Conservation (phyloP, 64 coral and sea anemone genomes). For the Hydrozoanthus tunicans region DNA sequence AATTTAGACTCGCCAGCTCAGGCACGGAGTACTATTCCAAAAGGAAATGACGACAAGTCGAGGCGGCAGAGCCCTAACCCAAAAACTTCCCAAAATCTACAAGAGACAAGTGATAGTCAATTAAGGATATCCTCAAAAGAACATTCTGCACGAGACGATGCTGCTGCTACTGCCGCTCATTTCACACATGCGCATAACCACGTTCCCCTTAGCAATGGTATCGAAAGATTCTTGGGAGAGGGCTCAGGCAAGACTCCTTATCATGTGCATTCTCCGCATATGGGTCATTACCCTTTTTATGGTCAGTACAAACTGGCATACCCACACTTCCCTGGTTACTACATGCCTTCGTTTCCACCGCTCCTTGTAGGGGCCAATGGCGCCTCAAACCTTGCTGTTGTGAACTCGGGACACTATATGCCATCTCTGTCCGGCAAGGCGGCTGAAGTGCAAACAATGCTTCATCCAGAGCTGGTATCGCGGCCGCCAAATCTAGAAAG, state of each 20-base stretch:
- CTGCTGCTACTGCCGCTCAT: neutral
- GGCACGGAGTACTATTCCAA: neutral
- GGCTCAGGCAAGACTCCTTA: constrained; percentile 27
- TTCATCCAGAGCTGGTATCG: constrained; percentile 23
- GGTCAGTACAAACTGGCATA: constrained; percentile 79
- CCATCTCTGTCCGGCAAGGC: constrained; percentile 25
- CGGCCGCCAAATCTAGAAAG: constrained; percentile 42
- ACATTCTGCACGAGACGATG: neutral
- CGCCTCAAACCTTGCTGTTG: constrained; percentile 76
- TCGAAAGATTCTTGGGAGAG: constrained; percentile 47
- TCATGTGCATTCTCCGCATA: constrained; percentile 54
- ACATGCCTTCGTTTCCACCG: constrained; percentile 80
- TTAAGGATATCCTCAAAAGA: neutral
- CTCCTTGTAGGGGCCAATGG: constrained; percentile 70
- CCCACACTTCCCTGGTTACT: constrained; percentile 68
- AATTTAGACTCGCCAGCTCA: neutral
- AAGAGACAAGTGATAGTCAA: neutral
- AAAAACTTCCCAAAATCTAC: neutral
- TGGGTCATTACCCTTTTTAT: constrained; percentile 45
- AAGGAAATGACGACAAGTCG: neutral
- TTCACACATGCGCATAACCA: constrained; percentile 1
- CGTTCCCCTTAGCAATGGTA: constrained; percentile 2
- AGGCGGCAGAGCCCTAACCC: constrained; percentile 8
- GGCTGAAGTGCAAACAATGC: neutral
- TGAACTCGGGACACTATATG: constrained; percentile 80